Evolutionary conservation across 2,797 vertebrate genomes (phyloP).

Genomic region (Balearica regulorum): DNA sequence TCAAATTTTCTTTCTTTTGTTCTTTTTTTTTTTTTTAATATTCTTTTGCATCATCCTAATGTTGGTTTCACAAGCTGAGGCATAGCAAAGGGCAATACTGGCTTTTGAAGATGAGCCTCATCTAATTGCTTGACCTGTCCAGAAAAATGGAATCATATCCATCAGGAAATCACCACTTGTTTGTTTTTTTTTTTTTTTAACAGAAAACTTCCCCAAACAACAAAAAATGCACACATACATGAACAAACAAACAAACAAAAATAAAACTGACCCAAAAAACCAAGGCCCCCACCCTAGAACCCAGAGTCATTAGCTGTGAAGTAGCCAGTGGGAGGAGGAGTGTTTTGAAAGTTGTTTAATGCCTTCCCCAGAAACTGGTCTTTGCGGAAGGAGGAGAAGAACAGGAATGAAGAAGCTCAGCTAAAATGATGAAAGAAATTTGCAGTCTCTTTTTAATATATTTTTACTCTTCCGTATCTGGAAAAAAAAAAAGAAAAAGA

Average conservation of each 20-base stretch:
- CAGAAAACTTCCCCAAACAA: not conserved
- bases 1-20: not conserved
- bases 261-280: not conserved
- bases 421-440: slow-evolving; percentile 75
- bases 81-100: slow-evolving; percentile 3
- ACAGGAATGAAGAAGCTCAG: slow-evolving; percentile 76
- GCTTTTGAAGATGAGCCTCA: not conserved
- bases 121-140: not conserved
- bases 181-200: not conserved
- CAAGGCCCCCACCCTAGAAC: slow-evolving; percentile 34
- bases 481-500: slow-evolving; percentile 74
- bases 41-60: slow-evolving; percentile 13
- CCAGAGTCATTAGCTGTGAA: slow-evolving; percentile 49
- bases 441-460: slow-evolving; percentile 67
- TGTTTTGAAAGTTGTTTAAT: slow-evolving; percentile 64
- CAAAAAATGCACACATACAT: not conserved
- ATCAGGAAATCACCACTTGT: slow-evolving; percentile 15
- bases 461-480: slow-evolving; percentile 78
- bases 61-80: slow-evolving; percentile 19
- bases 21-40: not conserved
- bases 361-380: slow-evolving; percentile 72
- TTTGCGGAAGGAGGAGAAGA: slow-evolving; percentile 71
- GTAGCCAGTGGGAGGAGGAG: slow-evolving; percentile 59
- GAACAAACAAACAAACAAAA: not conserved
- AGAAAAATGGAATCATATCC: not conserved